phyloP scores from a whole-genome alignment of 2,797 vertebrate species.

The Spea hammondii region DNA sequence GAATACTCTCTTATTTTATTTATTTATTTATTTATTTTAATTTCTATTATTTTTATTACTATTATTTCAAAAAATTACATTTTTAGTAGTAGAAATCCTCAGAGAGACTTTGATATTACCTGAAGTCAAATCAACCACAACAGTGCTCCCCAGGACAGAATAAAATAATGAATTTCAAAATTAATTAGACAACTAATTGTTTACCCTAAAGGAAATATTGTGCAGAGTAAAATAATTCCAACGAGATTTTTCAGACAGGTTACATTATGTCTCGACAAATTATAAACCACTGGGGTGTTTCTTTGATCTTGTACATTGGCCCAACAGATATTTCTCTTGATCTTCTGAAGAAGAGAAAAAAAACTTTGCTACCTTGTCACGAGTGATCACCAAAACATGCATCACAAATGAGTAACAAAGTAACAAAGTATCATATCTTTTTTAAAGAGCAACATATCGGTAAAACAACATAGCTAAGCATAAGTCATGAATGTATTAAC shows the following conservation, averaged over 20 bases:
- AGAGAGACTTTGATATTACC: conserved; percentile 26
- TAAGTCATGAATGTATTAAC: too few relatives aligned
- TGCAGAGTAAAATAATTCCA: conserved; percentile 43
- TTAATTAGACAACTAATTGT: conserved; percentile 52
- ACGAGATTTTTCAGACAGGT: conserved; percentile 50
- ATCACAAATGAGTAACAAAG: too few relatives aligned
- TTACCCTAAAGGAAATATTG: conserved; percentile 38
- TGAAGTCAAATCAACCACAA: conserved; percentile 44
- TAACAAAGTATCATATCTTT: too few relatives aligned
- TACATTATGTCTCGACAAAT: conserved; percentile 52
- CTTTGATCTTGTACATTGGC: conserved; percentile 42
- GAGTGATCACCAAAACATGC: not conserved
- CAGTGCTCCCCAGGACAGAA: conserved; percentile 28
- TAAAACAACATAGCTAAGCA: too few relatives aligned
- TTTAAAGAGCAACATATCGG: too few relatives aligned
- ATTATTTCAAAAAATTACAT: not conserved
- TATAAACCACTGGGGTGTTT: conserved; percentile 47
- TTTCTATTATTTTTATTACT: not conserved
- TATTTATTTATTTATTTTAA: not conserved
- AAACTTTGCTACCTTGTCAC: not conserved
- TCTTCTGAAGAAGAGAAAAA: conserved; percentile 12
- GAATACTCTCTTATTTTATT: not conserved
- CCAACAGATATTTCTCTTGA: conserved; percentile 37
- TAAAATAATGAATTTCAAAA: conserved; percentile 49
- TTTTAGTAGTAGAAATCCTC: conserved; percentile 24